Conservation (phyloP, 92 coral and sea anemone species). For the Epizoanthus scotinus region DNA sequence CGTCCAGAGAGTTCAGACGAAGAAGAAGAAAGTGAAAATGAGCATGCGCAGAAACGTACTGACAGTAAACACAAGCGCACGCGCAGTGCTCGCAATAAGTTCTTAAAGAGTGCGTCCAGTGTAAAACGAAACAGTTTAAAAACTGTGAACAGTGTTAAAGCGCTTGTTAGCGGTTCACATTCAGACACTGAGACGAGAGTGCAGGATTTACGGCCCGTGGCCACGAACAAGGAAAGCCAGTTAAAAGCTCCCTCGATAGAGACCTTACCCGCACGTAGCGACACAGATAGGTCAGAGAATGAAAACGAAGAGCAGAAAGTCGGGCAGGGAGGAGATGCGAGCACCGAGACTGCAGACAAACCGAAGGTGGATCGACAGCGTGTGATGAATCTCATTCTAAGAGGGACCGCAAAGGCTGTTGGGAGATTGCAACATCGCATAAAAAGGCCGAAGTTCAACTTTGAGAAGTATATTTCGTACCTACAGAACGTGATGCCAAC, state of each 20-base stretch:
- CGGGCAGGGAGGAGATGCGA: conserved; percentile 4
- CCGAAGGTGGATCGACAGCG: conserved; percentile 63
- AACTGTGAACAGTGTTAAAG: background rate
- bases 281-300: conserved; percentile 59
- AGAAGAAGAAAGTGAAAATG: conserved; percentile 69
- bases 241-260: conserved; percentile 7
- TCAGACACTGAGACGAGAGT: conserved; percentile 56
- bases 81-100: conserved; percentile 36
- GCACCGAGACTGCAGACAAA: conserved; percentile 10
- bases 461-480: conserved; percentile 89
- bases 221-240: background rate
- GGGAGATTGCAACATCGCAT: conserved; percentile 75
- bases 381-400: conserved; percentile 70
- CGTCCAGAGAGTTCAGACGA: conserved; percentile 88
- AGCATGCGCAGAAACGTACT: conserved; percentile 43
- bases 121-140: conserved; percentile 15
- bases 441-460: conserved; percentile 86
- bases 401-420: conserved; percentile 87
- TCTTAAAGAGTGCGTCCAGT: conserved; percentile 22
- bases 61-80: conserved; percentile 50
- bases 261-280: conserved; percentile 21
- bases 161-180: conserved; percentile 17
- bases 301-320: conserved; percentile 35
- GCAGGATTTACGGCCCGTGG: conserved; percentile 13
- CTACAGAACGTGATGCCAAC: conserved; percentile 85